Evolutionary conservation across 2,113 vertebrate genomes (phyloP).

Genomic region (Clupea harengus): DNA sequence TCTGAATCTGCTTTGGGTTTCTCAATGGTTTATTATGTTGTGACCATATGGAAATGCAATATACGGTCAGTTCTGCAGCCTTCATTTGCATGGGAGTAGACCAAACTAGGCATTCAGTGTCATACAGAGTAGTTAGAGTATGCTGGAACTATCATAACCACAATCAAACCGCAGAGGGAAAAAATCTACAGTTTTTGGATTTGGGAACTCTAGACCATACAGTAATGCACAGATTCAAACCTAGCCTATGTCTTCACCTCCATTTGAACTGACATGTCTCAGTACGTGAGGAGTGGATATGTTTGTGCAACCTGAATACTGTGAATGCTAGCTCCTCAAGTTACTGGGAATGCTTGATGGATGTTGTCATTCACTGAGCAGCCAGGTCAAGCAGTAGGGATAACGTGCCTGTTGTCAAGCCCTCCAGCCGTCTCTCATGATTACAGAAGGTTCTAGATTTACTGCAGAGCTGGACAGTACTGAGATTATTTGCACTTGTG

Average conservation of each 20-base stretch:
- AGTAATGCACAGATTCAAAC: neutral
- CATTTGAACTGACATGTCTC: neutral
- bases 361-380: neutral
- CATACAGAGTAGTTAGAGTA: neutral
- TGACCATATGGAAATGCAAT: neutral
- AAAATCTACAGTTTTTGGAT: neutral
- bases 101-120: neutral
- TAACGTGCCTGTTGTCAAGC: neutral
- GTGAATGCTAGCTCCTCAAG: neutral
- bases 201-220: neutral
- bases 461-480: neutral
- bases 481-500: neutral
- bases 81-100: neutral
- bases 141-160: neutral
- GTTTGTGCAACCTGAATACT: neutral
- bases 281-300: neutral
- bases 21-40: neutral
- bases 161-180: neutral
- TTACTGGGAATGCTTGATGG: neutral
- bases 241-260: neutral
- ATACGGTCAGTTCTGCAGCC: neutral
- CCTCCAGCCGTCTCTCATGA: neutral
- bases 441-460: neutral
- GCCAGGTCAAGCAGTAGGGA: neutral
- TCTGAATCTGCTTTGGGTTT: neutral